Percentiles rank a stretch among this genome's conserved stretches.
Conservation (phyloP, 2,888 invertebrate species). For the Thalpophila matura region DNA sequence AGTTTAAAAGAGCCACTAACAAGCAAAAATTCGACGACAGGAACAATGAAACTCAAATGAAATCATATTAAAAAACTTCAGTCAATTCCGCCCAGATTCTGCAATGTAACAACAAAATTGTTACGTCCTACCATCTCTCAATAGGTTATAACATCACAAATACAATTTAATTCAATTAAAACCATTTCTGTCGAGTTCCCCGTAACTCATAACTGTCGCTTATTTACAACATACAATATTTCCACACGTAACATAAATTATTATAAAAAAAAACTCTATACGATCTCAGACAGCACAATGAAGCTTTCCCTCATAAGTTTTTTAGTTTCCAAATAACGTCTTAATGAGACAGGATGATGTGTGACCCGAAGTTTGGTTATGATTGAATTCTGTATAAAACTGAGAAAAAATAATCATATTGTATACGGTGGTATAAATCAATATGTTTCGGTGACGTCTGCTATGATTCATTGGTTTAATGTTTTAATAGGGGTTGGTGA, state of each 20-base stretch:
- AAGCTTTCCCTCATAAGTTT: conserved; percentile 67
- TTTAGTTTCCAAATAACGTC: conserved; percentile 74
- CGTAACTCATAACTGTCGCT: conserved; percentile 56
- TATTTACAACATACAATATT: conserved; percentile 55
- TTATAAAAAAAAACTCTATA: conserved; percentile 47
- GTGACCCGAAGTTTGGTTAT: conserved; percentile 67
- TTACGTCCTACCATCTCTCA: conserved; percentile 30
- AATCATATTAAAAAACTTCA: background rate
- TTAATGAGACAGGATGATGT: conserved; percentile 80
- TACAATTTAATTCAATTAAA: conserved; percentile 63
- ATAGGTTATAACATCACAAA: conserved; percentile 35
- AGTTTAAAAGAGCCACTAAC: too few species aligned
- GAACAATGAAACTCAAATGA: background rate
- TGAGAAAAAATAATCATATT: conserved; percentile 63
- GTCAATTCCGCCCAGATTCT: background rate
- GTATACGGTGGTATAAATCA: conserved; percentile 67
- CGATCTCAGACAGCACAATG: conserved; percentile 62
- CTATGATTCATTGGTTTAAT: conserved; percentile 67
- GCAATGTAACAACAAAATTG: conserved; percentile 41
- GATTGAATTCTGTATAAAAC: conserved; percentile 65
- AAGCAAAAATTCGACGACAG: too few species aligned
- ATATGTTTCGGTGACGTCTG: conserved; percentile 64
- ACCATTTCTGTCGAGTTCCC: conserved; percentile 40
- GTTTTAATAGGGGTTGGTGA: conserved; percentile 51
- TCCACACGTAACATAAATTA: conserved; percentile 59